Conservation (phyloP, 2,888 invertebrate species). For the Rosalia funebris region DNA sequence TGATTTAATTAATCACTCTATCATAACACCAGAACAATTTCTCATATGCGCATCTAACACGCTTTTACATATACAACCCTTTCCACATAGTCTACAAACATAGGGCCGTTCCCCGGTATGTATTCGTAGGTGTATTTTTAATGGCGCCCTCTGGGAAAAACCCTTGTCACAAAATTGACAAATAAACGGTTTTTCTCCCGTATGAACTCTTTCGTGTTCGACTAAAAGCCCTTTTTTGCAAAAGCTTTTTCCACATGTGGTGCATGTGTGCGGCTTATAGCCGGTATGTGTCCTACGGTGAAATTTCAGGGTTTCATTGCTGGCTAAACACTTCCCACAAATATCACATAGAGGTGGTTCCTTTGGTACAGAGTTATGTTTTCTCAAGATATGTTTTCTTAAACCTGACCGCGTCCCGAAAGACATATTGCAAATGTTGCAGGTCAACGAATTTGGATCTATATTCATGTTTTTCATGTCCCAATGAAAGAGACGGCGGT, state of each 20-base stretch:
- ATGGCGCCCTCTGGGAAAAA: conserved; percentile 60
- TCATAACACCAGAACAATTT: conserved; percentile 43
- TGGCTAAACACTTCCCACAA: conserved; percentile 56
- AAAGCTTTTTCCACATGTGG: conserved; percentile 66
- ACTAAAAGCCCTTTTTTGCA: conserved; percentile 57
- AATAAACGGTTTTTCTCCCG: conserved; percentile 55
- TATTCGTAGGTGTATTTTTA: conserved; percentile 46
- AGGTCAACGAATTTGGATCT: conserved; percentile 28
- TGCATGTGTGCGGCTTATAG: conserved; percentile 53
- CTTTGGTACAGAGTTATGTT: conserved; percentile 44
- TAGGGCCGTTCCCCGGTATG: conserved; percentile 60
- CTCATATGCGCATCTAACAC: conserved; percentile 46
- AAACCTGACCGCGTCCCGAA: conserved; percentile 47
- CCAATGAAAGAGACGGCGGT: conserved; percentile 54
- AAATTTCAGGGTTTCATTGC: conserved; percentile 52
- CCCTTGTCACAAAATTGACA: conserved; percentile 67
- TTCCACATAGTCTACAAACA: conserved; percentile 47
- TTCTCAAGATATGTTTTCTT: conserved; percentile 46
- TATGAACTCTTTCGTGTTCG: conserved; percentile 57
- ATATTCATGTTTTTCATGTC: conserved; percentile 8
- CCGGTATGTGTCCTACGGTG: conserved; percentile 55
- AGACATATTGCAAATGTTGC: conserved; percentile 42
- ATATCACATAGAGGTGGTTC: conserved; percentile 59
- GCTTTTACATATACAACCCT: conserved; percentile 48
- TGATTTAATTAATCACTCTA: no score